Evolutionary conservation across 1,140 invertebrate genomes (phyloP), one percentile per base, ranked within the genome.

Genomic region (Saccostrea glomerata): DNA sequence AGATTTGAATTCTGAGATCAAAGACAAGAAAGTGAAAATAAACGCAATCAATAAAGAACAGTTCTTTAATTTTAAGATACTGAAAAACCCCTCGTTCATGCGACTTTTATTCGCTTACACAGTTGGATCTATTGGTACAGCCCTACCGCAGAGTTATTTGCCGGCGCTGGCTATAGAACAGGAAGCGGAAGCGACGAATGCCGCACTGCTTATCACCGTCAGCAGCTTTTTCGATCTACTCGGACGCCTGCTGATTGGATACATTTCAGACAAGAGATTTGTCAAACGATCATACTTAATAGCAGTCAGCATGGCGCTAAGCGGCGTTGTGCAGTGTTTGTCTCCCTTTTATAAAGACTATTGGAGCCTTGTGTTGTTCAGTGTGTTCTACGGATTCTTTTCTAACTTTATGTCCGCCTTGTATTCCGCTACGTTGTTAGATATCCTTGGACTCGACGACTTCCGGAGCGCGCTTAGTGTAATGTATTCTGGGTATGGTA

Each of bases 131-230:
- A 23, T 87, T 0, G 58, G 25, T 54, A 47, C 15, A 25, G 3
- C 17, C 15, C 58, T 70, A 9, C 56, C 58, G 23, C 82, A 58
- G 12, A 12, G 5, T 23, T 87, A 87, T 84, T n/a, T 87, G 54
- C 82, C 86, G 9, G 56, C 82, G 23, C 63, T 40, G 63, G 86
- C 86, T 17, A 63, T 83, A 58, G 86, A 87, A 84, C 56, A 58
- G 55, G 86, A 82, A 40, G 63, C 82, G 56, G 56, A 83, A 6
- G n/a, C 15, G 7, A 36, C 55, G 7, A 25, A 84, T 4, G 36
- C 82, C 17, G 86, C 77, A 30, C 7, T 36, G 23, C 23, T 87
- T 5, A 84, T 87, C 20, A 58, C 86, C 6, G 83, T 84, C n/a
- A 30, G 56, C 63, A 58, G 77, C 56, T 20, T 63, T 23, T 36